Percentiles rank a stretch among this genome's conserved stretches.
Conservation (phyloP, 1,140 invertebrate genomes). For the Pogonognathellus flavescens region DNA sequence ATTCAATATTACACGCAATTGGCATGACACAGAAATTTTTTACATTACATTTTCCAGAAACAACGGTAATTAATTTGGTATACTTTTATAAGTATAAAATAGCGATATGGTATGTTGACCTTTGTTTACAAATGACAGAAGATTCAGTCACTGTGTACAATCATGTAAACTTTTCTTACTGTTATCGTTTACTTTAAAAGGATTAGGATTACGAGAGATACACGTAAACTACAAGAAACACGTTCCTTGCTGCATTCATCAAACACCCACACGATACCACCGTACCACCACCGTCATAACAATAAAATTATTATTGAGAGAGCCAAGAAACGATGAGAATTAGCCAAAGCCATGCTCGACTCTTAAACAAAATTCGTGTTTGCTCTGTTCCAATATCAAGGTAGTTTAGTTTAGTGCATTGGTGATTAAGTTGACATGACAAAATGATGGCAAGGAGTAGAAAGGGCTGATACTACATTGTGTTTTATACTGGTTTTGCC, state of each 20-base stretch:
- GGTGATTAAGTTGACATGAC: slow-evolving; percentile 30
- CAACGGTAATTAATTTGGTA: neutral
- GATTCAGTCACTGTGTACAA: neutral
- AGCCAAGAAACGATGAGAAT: neutral
- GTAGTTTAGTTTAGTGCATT: neutral
- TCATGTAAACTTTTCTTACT: neutral
- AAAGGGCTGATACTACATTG: neutral
- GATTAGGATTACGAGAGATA: neutral
- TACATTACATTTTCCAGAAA: neutral
- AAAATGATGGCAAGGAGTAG: neutral
- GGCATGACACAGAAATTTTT: neutral
- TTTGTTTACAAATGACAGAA: slow-evolving; percentile 14
- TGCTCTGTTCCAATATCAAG: slow-evolving; percentile 6
- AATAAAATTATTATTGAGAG: slow-evolving; percentile 20
- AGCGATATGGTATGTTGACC: neutral
- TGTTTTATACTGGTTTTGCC: slow-evolving; percentile 32
- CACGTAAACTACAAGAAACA: neutral
- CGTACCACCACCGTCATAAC: neutral
- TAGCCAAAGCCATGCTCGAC: neutral
- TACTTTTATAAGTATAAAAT: neutral
- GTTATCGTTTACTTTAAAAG: slow-evolving; percentile 15
- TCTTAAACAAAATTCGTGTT: slow-evolving; percentile 7
- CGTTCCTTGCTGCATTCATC: neutral
- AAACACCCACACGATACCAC: neutral
- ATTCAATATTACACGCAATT: neutral